Evolutionary conservation across 2,888 invertebrate species (phyloP).

Genomic region (Drosophila neotestacea): DNA sequence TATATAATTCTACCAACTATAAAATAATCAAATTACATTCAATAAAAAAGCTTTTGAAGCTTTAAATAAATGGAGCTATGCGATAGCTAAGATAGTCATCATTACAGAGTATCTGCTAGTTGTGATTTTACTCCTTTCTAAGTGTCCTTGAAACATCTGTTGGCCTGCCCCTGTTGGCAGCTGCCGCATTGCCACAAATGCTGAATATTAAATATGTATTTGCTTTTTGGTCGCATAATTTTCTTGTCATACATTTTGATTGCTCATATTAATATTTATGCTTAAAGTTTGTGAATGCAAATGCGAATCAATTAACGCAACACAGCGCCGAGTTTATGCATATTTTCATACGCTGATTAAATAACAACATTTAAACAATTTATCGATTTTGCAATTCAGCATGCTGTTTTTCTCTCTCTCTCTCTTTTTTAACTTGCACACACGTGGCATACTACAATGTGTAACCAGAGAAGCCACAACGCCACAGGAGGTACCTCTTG

Average conservation of each 20-base stretch:
- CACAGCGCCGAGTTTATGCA: constrained; percentile 22
- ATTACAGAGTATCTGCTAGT: constrained; percentile 19
- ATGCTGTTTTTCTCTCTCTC: constrained; percentile 5
- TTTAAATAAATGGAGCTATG: no score
- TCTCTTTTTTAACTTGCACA: not conserved
- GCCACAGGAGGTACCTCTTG: constrained; percentile 49
- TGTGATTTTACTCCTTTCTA: no score
- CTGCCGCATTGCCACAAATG: constrained; percentile 33
- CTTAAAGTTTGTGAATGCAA: constrained; percentile 53
- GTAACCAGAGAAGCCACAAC: constrained; percentile 54
- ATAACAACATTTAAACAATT: constrained; percentile 43
- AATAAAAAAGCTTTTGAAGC: no score
- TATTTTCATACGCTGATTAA: constrained; percentile 50
- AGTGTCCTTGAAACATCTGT: constrained; percentile 35
- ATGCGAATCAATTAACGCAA: constrained; percentile 63
- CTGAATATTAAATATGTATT: constrained; percentile 61
- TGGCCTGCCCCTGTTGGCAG: constrained; percentile 7
- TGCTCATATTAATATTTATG: constrained; percentile 68
- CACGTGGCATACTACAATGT: constrained; percentile 11
- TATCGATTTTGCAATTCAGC: constrained; percentile 69
- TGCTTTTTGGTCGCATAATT: constrained; percentile 63
- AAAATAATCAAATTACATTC: no score
- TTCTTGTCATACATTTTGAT: constrained; percentile 76
- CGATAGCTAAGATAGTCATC: no score
- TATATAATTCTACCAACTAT: no score